Base-by-base conservation (phyloP, 2,113 vertebrate genomes). In the Chelonoidis abingdonii region DNA sequence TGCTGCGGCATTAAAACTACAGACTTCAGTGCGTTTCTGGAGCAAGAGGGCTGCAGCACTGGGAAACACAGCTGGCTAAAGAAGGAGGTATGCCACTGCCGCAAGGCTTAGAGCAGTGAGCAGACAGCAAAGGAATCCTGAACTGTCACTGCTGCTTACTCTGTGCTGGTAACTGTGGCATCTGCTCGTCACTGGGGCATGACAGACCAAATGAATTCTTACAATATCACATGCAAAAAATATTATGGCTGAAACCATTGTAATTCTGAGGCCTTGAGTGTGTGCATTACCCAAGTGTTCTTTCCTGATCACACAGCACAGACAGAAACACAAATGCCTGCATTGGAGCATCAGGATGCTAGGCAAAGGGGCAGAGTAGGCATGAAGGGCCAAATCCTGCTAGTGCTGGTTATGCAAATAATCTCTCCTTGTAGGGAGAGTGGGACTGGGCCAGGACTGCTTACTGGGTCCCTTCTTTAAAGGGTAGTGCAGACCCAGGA, bases 1-100 rank as follows among this genome's bases (percentile, higher is more conserved):
- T 99, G 99, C 98, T 99, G 99, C 91, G 97, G 98, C 80, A 98
- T 99, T 89, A 98, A 98, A 97, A 99, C 99, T 1, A 98, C 97
- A 0, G 99, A 99, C 91, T 99, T 99, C 97, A 99, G 98, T 1
- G 97, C 98, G 59, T 99, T 99, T 97, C 97, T 99, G 93, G 99
- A 99, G 86, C 99, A 99, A 97, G 99, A 98, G 3, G 99, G 99
- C 97, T 99, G 99, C 98, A 98, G 89, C 96, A 95, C 95, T 0
- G 99, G 99, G 59, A 98, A 95, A 90, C 99, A 99, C 96, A 93
- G 98, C 97, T 99, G 99, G 99, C 86, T 93, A 22, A 95, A 94
- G 3, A 99, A 98, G 91, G 97, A 98, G 98, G 99, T 99, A 96
- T 98, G 82, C n/a, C 79, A 35, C 80, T n/a, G 35, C 35, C 4